Evolutionary conservation across 2,797 vertebrate species (phyloP).

Genomic region (Nothura maculosa): DNA sequence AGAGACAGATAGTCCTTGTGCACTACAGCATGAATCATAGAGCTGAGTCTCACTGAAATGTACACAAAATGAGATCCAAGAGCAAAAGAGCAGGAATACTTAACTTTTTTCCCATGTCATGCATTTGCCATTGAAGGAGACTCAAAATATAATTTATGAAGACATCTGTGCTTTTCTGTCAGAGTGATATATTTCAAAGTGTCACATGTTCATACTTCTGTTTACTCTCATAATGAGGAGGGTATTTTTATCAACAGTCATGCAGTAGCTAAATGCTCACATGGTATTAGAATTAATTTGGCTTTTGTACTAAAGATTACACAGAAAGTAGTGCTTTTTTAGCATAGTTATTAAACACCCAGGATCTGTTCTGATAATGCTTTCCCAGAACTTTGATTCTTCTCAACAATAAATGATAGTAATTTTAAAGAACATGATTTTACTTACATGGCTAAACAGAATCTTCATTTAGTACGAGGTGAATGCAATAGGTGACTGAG

Average conservation of each 20-base stretch:
- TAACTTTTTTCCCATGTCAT: not conserved
- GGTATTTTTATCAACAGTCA: not conserved
- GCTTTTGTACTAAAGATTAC: not conserved
- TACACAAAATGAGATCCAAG: not conserved
- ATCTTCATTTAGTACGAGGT: not conserved
- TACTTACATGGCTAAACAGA: not conserved
- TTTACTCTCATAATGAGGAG: not conserved
- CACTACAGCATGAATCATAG: not conserved
- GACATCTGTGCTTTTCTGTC: not conserved
- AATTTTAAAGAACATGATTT: not conserved
- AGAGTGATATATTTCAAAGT: not conserved
- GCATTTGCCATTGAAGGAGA: conserved; percentile 26
- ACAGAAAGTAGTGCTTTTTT: not conserved
- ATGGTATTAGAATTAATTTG: not conserved
- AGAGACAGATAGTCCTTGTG: not conserved
- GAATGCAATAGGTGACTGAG: not conserved
- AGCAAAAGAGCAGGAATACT: not conserved
- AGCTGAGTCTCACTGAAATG: not conserved
- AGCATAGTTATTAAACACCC: not conserved
- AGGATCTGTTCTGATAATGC: not conserved
- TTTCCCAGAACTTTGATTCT: not conserved
- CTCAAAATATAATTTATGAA: conserved; percentile 27
- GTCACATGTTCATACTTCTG: not conserved
- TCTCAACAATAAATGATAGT: not conserved
- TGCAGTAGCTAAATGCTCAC: not conserved